Evolutionary conservation across 2,888 invertebrate genomes (phyloP).

Genomic region (Agrotis ipsilon): DNA sequence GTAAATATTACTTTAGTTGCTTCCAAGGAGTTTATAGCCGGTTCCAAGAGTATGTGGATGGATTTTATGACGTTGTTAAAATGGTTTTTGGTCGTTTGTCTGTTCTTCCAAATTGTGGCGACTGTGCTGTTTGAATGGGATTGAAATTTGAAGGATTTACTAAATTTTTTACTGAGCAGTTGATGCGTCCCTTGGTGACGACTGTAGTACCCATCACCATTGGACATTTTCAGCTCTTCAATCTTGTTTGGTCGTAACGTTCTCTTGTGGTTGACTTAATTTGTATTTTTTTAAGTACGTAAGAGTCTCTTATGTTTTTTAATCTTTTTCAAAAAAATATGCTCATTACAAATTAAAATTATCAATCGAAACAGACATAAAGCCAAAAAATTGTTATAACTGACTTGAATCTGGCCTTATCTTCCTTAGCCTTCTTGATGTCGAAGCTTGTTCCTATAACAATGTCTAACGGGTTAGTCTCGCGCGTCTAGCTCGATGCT

Average conservation of each 20-base stretch:
- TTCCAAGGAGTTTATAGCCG: conserved; percentile 51
- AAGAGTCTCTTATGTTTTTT: background rate
- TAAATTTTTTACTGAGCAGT: background rate
- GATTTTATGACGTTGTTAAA: conserved; percentile 58
- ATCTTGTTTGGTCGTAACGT: no score
- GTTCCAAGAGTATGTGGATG: conserved; percentile 46
- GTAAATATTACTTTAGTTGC: conserved; percentile 67
- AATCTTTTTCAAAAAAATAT: background rate
- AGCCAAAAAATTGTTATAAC: no score
- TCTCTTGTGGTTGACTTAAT: no score
- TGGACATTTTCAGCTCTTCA: background rate
- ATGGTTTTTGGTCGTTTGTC: conserved; percentile 37
- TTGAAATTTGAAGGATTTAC: conserved; percentile 9
- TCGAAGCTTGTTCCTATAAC: conserved; percentile 22
- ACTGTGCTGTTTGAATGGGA: conserved; percentile 23
- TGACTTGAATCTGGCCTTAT: background rate
- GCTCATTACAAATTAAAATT: no score
- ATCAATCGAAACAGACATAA: no score
- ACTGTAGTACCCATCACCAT: no score
- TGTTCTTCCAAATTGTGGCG: conserved; percentile 33
- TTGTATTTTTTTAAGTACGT: no score
- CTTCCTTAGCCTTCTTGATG: background rate
- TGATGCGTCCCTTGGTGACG: conserved; percentile 4
- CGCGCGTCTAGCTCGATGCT: conserved; percentile 39
- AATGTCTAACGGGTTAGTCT: conserved; percentile 20